These are phyloP conservation scores for Phymatocera aterrima DNA, from an alignment of 2,888 invertebrate species.

Conservation along the genomic window DNA sequence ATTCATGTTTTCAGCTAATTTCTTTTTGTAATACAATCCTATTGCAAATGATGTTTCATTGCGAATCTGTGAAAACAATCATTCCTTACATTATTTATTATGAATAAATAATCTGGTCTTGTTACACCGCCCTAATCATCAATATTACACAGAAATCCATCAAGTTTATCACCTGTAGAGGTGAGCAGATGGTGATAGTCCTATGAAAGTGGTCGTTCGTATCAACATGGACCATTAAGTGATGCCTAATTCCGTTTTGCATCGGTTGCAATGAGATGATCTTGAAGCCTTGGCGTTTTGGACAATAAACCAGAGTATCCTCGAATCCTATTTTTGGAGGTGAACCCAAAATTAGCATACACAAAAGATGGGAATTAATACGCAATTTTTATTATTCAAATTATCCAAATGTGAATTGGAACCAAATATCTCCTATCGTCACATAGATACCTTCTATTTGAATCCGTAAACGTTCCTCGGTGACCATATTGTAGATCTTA, in stretches of 20 bases:
- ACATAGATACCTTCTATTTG: constrained; percentile 77
- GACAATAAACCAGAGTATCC: constrained; percentile 80
- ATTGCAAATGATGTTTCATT: constrained; percentile 88
- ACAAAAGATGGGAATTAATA: constrained; percentile 1
- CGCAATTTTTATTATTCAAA: constrained; percentile 6
- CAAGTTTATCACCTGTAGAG: constrained; percentile 80
- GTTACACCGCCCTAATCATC: neutral
- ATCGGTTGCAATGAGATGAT: constrained; percentile 81
- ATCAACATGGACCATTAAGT: constrained; percentile 82
- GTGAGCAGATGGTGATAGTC: constrained; percentile 83
- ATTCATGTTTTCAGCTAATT: constrained; percentile 82
- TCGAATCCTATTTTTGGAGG: constrained; percentile 74
- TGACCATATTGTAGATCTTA: constrained; percentile 79
- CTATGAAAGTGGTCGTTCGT: constrained; percentile 77
- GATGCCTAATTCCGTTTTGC: constrained; percentile 80
- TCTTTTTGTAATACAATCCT: constrained; percentile 85
- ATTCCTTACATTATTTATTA: neutral
- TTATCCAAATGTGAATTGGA: neutral
- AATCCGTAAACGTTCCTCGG: constrained; percentile 81
- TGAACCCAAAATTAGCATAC: neutral
- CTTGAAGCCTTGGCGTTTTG: constrained; percentile 80
- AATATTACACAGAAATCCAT: neutral
- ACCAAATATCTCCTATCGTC: neutral
- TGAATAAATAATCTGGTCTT: neutral
- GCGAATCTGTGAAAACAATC: constrained; percentile 77